Conservation (phyloP, 23 tunicate species). For the Halocynthia roretzi region DNA sequence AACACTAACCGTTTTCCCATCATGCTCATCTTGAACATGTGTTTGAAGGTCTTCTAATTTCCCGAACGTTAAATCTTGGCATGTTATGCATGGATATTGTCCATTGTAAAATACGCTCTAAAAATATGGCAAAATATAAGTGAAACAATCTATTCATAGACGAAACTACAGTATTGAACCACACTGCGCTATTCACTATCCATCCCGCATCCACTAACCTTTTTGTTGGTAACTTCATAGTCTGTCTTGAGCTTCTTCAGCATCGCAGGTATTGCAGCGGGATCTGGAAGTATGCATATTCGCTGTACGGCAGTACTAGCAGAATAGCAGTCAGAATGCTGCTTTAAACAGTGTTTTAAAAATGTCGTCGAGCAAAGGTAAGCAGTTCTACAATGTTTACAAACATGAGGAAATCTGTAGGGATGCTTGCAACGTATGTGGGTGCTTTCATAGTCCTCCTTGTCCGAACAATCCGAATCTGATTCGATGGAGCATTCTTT, state of each 20-base stretch:
- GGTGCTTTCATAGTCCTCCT: neutral
- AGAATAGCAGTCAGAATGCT: neutral
- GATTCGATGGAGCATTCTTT: neutral
- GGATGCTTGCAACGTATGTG: conserved; percentile 8
- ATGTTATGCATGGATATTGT: too few relatives aligned
- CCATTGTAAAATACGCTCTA: too few relatives aligned
- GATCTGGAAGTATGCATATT: neutral
- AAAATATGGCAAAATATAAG: too few relatives aligned
- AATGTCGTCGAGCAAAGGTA: neutral
- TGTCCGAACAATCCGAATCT: neutral
- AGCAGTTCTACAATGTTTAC: neutral
- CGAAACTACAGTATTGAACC: too few relatives aligned
- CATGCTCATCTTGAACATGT: neutral
- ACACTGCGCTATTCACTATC: too few relatives aligned
- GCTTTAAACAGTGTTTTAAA: neutral
- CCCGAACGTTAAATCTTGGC: neutral
- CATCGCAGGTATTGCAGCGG: neutral
- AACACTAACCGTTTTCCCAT: conserved; percentile 6
- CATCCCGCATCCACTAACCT: too few relatives aligned
- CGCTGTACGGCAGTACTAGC: neutral
- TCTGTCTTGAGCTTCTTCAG: too few relatives aligned
- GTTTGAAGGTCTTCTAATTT: neutral
- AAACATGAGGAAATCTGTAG: neutral
- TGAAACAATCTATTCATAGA: too few relatives aligned
- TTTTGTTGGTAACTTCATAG: too few relatives aligned